Evolutionary conservation across 2,797 vertebrate genomes (phyloP).

Genomic region (Fistularia commersonii): DNA sequence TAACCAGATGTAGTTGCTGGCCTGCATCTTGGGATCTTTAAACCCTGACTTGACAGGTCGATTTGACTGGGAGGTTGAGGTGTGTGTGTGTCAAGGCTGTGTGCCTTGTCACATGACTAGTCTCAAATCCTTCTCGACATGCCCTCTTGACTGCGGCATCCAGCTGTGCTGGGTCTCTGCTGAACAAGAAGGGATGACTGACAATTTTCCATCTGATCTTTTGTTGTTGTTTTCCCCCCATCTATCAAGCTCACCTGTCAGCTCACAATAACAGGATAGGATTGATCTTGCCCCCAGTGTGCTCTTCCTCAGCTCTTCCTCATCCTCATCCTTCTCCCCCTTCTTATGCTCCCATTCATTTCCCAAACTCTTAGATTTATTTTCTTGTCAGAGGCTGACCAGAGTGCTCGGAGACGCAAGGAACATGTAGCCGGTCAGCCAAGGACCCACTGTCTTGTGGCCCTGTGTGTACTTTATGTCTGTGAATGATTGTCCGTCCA

Average conservation of each 20-base stretch:
- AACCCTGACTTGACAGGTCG: conserved; percentile 55
- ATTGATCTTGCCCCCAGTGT: conserved; percentile 51
- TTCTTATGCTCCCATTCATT: neutral
- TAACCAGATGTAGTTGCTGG: conserved; percentile 51
- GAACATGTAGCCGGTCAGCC: conserved; percentile 51
- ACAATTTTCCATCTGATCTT: conserved; percentile 53
- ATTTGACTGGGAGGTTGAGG: conserved; percentile 40
- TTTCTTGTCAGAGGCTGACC: conserved; percentile 64
- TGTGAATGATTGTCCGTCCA: conserved; percentile 17
- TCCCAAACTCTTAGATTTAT: conserved; percentile 58
- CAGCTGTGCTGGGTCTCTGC: conserved; percentile 10
- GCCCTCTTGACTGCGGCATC: conserved; percentile 42
- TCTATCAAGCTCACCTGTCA: conserved; percentile 41
- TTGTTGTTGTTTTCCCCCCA: conserved; percentile 23
- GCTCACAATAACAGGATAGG: conserved; percentile 46
- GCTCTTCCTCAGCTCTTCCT: conserved; percentile 42
- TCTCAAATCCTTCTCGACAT: conserved; percentile 51
- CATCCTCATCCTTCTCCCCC: conserved; percentile 14
- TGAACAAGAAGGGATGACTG: conserved; percentile 30
- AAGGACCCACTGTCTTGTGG: conserved; percentile 34
- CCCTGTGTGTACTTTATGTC: conserved; percentile 11
- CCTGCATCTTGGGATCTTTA: conserved; percentile 47
- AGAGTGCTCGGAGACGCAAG: conserved; percentile 44
- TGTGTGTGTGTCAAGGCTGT: conserved; percentile 17
- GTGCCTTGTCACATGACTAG: conserved; percentile 46